These are phyloP conservation scores for Plagiodera versicolora DNA, from an alignment of 2,888 invertebrate species.

Conservation along the genomic window DNA sequence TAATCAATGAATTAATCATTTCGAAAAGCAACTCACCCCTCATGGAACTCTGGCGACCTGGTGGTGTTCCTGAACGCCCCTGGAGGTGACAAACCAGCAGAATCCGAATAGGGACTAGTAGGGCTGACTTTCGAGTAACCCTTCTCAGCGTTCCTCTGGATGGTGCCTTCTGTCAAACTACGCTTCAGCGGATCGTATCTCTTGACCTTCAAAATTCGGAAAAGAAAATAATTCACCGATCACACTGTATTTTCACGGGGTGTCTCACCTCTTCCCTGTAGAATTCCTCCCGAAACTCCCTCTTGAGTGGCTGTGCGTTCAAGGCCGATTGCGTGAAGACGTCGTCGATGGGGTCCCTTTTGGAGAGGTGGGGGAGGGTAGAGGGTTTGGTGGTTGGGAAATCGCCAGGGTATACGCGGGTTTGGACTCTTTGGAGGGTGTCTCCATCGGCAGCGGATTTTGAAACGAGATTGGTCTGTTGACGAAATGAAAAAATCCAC, in stretches of 20 bases:
- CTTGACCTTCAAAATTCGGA: slow-evolving; percentile 33
- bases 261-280: slow-evolving; percentile 45
- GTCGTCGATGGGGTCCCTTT: slow-evolving; percentile 52
- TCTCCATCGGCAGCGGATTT: slow-evolving; percentile 43
- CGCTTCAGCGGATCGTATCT: slow-evolving; percentile 52
- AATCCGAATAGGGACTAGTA: slow-evolving; percentile 52
- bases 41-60: slow-evolving; percentile 56
- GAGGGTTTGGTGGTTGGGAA: slow-evolving; percentile 24
- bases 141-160: slow-evolving; percentile 47
- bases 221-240: too few relatives aligned
- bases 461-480: slow-evolving; percentile 5
- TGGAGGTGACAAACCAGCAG: slow-evolving; percentile 53
- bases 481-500: background rate
- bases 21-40: slow-evolving; percentile 54
- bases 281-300: slow-evolving; percentile 51
- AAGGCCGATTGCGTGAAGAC: slow-evolving; percentile 52
- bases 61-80: slow-evolving; percentile 50
- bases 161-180: slow-evolving; percentile 52
- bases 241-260: too few relatives aligned
- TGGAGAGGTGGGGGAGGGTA: slow-evolving; percentile 22
- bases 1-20: too few relatives aligned
- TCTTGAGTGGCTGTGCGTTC: slow-evolving; percentile 48
- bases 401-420: slow-evolving; percentile 50
- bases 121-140: slow-evolving; percentile 42
- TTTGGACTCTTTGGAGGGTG: slow-evolving; percentile 53